Percentiles rank a stretch among this genome's conserved stretches.
Evolutionary conservation across 2,888 invertebrate species (phyloP).

Genomic region (Apantesis nais): DNA sequence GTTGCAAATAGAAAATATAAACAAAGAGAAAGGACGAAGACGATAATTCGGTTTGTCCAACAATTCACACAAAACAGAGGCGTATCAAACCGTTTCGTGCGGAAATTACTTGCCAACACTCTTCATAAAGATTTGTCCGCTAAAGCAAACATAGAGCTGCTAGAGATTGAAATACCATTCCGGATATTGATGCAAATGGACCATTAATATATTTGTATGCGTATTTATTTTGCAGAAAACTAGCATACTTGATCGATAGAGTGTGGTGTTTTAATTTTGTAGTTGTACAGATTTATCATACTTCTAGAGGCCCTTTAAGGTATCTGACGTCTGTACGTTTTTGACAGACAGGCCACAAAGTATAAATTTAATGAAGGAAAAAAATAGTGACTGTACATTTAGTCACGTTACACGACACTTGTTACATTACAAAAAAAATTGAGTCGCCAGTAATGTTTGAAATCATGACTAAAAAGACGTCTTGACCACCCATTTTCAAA

Average conservation of each 20-base stretch:
- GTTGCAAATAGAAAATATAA: not conserved
- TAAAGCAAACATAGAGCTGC: slow-evolving; percentile 7
- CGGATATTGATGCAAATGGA: slow-evolving; percentile 16
- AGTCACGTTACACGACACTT: too few species aligned
- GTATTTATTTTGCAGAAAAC: not conserved
- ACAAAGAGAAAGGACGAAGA: not conserved
- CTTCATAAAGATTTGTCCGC: slow-evolving; percentile 5
- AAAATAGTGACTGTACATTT: too few species aligned
- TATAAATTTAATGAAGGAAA: too few species aligned
- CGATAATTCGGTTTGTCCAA: not conserved
- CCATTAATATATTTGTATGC: slow-evolving; percentile 3
- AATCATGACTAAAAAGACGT: too few species aligned
- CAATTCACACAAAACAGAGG: not conserved
- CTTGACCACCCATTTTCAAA: too few species aligned
- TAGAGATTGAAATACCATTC: slow-evolving; percentile 8
- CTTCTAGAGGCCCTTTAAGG: too few species aligned
- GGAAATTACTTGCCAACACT: slow-evolving; percentile 8
- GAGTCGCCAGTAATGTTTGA: too few species aligned
- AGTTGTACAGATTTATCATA: not conserved
- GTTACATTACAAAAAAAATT: too few species aligned
- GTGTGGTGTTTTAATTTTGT: not conserved
- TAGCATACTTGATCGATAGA: not conserved
- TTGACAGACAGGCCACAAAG: too few species aligned
- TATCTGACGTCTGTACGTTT: too few species aligned
- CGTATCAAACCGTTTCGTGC: not conserved